These are phyloP conservation scores for Danio tinwini DNA, from an alignment of 2,797 vertebrate genomes.

Conservation along the genomic window DNA sequence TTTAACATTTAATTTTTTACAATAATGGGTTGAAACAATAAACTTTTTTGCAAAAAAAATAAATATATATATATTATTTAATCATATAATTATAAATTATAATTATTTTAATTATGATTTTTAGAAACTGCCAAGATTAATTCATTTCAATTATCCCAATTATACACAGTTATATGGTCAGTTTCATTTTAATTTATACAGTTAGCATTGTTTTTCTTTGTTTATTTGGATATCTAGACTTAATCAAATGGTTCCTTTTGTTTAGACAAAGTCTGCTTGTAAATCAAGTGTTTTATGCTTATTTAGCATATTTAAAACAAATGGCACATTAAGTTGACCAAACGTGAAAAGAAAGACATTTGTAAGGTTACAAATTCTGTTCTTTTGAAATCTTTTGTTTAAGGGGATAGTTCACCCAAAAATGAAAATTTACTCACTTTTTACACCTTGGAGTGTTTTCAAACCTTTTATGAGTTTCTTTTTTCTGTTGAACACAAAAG, in stretches of 20 bases:
- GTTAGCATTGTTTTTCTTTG: background rate
- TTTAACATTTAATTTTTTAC: background rate
- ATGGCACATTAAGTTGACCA: background rate
- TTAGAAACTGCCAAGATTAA: background rate
- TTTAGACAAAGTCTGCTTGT: background rate
- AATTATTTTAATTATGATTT: background rate
- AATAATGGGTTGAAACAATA: background rate
- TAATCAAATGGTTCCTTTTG: background rate
- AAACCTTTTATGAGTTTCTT: too few species aligned
- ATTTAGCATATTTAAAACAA: background rate
- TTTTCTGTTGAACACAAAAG: too few species aligned
- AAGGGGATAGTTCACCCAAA: too few species aligned
- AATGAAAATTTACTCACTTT: too few species aligned
- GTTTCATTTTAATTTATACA: background rate
- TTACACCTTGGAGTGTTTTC: too few species aligned
- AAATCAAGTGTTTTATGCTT: background rate
- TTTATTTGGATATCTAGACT: background rate
- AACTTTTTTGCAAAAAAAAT: too few species aligned
- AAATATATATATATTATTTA: background rate
- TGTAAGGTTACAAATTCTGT: background rate
- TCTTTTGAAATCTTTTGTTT: background rate
- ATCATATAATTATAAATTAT: background rate
- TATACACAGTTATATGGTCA: background rate
- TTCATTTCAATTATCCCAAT: background rate
- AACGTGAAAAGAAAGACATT: background rate